These are phyloP conservation scores for Perca fluviatilis DNA, from an alignment of 2,113 vertebrate genomes.

Conservation along the genomic window DNA sequence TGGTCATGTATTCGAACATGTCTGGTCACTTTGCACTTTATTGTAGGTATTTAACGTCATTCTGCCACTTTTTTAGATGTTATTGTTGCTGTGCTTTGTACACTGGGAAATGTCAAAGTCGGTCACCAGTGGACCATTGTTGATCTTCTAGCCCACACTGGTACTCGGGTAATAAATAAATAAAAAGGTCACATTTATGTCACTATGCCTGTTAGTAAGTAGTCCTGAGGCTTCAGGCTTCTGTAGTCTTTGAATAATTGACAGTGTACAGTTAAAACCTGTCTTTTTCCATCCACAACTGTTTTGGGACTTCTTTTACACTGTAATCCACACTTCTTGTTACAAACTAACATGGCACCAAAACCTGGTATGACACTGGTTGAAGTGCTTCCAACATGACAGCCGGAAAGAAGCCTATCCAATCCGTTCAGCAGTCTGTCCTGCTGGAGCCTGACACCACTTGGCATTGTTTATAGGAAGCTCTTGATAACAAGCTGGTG, in stretches of 20 bases:
- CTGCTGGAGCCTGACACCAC: slow-evolving; percentile 39
- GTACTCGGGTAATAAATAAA: too few relatives aligned
- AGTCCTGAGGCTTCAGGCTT: slow-evolving; percentile 1
- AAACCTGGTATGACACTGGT: slow-evolving; percentile 31
- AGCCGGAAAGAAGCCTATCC: slow-evolving; percentile 19
- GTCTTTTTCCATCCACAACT: slow-evolving; percentile 32
- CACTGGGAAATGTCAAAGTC: too few relatives aligned
- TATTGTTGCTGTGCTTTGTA: too few relatives aligned
- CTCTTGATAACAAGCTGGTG: slow-evolving; percentile 21
- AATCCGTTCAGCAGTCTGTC: slow-evolving; percentile 7
- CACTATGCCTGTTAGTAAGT: slow-evolving; percentile 22
- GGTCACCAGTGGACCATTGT: too few relatives aligned
- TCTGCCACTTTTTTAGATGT: too few relatives aligned
- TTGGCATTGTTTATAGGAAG: slow-evolving; percentile 31
- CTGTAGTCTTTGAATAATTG: slow-evolving; percentile 64
- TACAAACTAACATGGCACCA: slow-evolving; percentile 43
- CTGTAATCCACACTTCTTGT: slow-evolving; percentile 61
- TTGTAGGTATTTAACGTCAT: too few relatives aligned
- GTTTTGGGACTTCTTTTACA: slow-evolving; percentile 57
- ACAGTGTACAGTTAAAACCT: slow-evolving; percentile 64
- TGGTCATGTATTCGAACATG: too few relatives aligned
- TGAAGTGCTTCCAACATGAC: slow-evolving; percentile 29
- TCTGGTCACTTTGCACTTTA: too few relatives aligned
- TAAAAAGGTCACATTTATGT: slow-evolving; percentile 23
- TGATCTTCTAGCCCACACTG: too few relatives aligned